Percentiles rank a stretch among this genome's conserved stretches.
Conservation (phyloP, 1,140 invertebrate species). For the Elysia chlorotica region DNA sequence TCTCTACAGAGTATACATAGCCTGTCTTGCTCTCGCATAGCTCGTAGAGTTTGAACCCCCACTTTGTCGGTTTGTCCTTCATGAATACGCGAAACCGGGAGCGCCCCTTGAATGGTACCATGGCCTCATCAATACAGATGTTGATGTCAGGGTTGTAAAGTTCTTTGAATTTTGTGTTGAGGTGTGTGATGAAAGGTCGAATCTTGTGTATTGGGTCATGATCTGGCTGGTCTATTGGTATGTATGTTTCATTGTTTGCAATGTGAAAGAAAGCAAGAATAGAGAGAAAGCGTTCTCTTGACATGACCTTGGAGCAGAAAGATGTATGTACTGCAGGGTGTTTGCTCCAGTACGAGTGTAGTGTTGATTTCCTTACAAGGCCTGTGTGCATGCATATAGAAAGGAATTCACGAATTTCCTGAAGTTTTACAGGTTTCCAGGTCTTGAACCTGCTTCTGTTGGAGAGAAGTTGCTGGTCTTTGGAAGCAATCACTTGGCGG, state of each 20-base stretch:
- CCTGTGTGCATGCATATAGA: conserved; percentile 4
- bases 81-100: conserved; percentile 27
- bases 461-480: too few species aligned
- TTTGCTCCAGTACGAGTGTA: neutral
- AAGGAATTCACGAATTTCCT: neutral
- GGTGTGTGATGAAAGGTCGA: conserved; percentile 2
- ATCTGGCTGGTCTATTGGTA: neutral
- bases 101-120: conserved; percentile 24
- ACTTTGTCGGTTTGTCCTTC: conserved; percentile 30
- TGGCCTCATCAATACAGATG: conserved; percentile 29
- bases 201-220: conserved; percentile 14
- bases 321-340: neutral
- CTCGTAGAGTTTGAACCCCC: conserved; percentile 29
- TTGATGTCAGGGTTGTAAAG: conserved; percentile 12
- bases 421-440: neutral
- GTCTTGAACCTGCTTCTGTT: neutral
- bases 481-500: too few species aligned
- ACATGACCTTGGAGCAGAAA: neutral
- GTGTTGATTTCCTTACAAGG: neutral
- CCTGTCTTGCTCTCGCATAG: conserved; percentile 15
- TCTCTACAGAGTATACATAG: conserved; percentile 11
- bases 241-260: neutral
- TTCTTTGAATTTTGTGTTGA: conserved; percentile 4
- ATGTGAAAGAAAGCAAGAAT: conserved; percentile 8
- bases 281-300: neutral